Base-by-base conservation (phyloP, 2,888 invertebrate species). In the Chrysodeixis includens region DNA sequence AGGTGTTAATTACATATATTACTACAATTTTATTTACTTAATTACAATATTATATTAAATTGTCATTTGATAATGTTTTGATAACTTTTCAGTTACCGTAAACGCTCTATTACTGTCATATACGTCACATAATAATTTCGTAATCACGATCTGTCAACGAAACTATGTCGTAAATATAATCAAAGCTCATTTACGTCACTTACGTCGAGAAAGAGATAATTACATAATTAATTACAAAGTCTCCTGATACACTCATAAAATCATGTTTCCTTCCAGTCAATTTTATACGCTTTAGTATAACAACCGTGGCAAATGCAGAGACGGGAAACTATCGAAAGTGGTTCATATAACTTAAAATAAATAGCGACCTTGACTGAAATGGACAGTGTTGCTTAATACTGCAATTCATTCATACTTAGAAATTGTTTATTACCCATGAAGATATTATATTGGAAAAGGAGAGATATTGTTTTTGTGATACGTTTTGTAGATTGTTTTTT, bases 311-410 rank as follows among this genome's bases (percentile, higher is more conserved):
- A 61, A 64, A 61, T 18, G 40, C 14, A 26, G 10, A 61, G 55
- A 59, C 62, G 20, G 56, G 44, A 56, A 66, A 65, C 16, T 30
- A 56, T 68, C 46, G 74, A 79, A 78, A 76, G 77, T 66, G 68
- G 20, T 32, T 16, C 54, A 58, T 52, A 63, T 26, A 40, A 16
- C 30, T 70, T 51, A 32, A 74, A 72, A 66, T 40, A 61, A 70
- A 65, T 22, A 7, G 49, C 30, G 62, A 66, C 78, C 78, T 79
- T 78, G 78, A 66, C 55, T 64, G 46, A 46, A 60, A 35, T 40
- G 35, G 54, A 61, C 20, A 18, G 35, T 32, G 10, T 66, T 69
- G 26, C 54, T 9, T 16, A 70, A 76, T 60, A 2, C 9, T 26
- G 9, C 69, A 51, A 57, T 64, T 55, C 54, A 66, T 62, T 65